Evolutionary conservation across 2,113 vertebrate genomes (phyloP), one percentile per base, ranked within the genome.

Genomic region (western clawed frog (Xenopus tropicalis)): DNA sequence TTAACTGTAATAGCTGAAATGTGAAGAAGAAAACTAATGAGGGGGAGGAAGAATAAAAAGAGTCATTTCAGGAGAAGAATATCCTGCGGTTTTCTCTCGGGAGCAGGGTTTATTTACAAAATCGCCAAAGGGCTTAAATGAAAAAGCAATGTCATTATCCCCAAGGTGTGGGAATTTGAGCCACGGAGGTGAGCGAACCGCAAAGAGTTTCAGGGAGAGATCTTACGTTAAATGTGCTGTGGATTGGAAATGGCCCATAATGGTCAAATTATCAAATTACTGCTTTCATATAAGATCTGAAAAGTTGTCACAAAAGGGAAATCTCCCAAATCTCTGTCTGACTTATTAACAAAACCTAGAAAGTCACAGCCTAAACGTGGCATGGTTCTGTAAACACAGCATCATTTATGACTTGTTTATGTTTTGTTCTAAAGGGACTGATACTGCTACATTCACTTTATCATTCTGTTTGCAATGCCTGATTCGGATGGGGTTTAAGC

Each of bases 141-240:
- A 44, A 69, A 76, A 69, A 29, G n/a, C 20, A 37, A 46, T 48
- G 23, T 44, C 37, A 76, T 69, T 63, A 69, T 52, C 25, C 20
- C 29, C 20, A 61, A 74, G 64, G 72, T 74, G 64, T 46, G 42
- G 72, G 66, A 59, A 74, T 67, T 59, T 59, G 54, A 74, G 61
- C 65, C 29, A 19, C n/a, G 42, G 21, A 72, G 61, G 52, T 58
- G 62, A 74, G 42, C 25, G 63, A 67, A 74, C 64, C 52, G 37
- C 72, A 74, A 44, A 72, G 54, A 67, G 37, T 29, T 65, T 74
- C 42, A 67, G 67, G 66, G 51, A 69, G 52, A 69, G 66, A 46
- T 54, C 61, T 23, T 37, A 52, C 63, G 73, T 69, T 58, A 75
- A 59, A 59, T 21, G 42, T 29, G 48, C 37, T 37, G 72, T 51